A percentile compares a stretch with the other conserved stretches of the same genome.
Conservation (phyloP, 2,113 vertebrate species). For the Esox niger region DNA sequence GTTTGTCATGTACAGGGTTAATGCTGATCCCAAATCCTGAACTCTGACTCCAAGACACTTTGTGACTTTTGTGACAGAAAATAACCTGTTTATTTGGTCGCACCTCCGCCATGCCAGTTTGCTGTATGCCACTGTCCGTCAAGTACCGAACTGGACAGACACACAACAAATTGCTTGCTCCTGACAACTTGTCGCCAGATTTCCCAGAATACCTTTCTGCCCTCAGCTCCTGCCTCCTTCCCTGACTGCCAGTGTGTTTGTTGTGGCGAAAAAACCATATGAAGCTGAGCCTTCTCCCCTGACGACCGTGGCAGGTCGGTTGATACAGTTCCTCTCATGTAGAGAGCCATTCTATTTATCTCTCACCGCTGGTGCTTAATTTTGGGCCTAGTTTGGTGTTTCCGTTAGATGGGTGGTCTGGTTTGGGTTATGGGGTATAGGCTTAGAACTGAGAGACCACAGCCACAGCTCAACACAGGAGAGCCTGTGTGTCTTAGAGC, state of each 20-base stretch:
- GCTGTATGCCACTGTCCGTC: not conserved
- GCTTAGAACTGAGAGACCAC: not conserved
- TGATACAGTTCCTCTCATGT: constrained; percentile 32
- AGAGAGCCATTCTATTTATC: constrained; percentile 36
- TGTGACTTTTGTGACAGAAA: too few relatives aligned
- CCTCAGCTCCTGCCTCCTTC: constrained; percentile 3
- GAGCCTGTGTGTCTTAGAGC: not conserved
- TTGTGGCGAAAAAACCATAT: constrained; percentile 28
- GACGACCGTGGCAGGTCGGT: constrained; percentile 19
- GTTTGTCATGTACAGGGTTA: too few relatives aligned
- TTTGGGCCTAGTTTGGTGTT: not conserved
- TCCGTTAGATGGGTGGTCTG: constrained; percentile 39
- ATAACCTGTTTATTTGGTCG: not conserved
- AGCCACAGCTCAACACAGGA: constrained; percentile 3
- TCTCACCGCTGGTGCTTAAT: constrained; percentile 18
- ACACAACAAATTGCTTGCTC: not conserved
- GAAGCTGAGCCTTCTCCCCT: constrained; percentile 23
- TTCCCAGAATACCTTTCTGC: constrained; percentile 38
- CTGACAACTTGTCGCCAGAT: constrained; percentile 26
- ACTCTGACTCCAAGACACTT: too few relatives aligned
- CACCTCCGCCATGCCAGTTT: not conserved
- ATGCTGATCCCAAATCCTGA: too few relatives aligned
- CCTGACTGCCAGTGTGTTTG: constrained; percentile 28
- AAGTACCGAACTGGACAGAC: not conserved
- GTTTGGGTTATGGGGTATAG: constrained; percentile 4